Conservation (phyloP, 2,888 invertebrate species). For the Microctonus hyperodae region DNA sequence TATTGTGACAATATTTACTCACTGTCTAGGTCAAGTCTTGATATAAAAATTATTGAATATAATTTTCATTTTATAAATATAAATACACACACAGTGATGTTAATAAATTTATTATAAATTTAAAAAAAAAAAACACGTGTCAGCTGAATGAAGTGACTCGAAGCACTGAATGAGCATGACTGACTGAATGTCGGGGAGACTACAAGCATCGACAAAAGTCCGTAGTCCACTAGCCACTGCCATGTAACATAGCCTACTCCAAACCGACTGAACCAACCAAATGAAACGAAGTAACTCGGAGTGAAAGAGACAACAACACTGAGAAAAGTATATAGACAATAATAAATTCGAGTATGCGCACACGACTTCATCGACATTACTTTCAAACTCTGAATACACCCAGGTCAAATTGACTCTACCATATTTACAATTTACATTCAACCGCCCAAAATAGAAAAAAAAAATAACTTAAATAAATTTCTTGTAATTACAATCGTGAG, state of each 20-base stretch:
- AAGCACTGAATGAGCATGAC: slow-evolving; percentile 3
- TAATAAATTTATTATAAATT: too few species aligned
- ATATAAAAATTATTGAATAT: background rate
- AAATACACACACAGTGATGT: background rate
- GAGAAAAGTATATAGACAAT: background rate
- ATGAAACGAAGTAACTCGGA: background rate
- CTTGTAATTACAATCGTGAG: too few species aligned
- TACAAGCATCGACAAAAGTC: background rate
- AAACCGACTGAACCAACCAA: background rate
- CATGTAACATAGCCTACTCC: background rate
- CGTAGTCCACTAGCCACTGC: slow-evolving; percentile 4
- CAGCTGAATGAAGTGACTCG: background rate
- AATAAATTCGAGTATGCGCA: slow-evolving; percentile 1
- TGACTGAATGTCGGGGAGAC: slow-evolving; percentile 2
- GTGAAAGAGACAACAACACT: background rate
- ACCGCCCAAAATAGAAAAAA: background rate
- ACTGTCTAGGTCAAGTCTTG: background rate
- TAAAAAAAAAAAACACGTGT: background rate
- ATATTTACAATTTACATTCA: background rate
- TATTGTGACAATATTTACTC: background rate
- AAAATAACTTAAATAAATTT: too few species aligned
- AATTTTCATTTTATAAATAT: background rate
- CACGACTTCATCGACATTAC: background rate
- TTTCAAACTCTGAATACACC: background rate
- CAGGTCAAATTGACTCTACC: background rate